phyloP scores from a whole-genome alignment of 2,797 vertebrate species.

The Cynopterus sphinx region DNA sequence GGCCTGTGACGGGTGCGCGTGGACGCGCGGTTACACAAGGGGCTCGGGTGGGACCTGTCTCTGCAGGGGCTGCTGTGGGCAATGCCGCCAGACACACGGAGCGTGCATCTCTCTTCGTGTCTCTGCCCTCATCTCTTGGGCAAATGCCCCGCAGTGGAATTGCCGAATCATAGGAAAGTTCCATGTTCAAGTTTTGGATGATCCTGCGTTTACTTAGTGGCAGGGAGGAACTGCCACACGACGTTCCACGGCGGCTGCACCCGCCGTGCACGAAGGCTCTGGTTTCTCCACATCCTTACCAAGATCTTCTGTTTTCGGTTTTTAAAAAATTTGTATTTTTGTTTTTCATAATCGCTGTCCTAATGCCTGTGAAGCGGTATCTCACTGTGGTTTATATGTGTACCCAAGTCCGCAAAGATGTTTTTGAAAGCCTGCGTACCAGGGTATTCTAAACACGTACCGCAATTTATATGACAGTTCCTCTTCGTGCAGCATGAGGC shows the following conservation, averaged over 20 bases:
- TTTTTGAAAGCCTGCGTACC: neutral
- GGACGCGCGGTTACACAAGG: too few species aligned
- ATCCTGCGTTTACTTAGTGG: neutral
- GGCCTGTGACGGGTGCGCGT: too few species aligned
- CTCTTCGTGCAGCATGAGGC: neutral
- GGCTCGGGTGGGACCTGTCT: too few species aligned
- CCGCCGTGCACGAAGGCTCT: neutral
- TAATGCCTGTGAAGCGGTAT: neutral
- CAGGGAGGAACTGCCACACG: neutral
- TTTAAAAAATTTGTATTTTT: neutral
- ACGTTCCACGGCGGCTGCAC: neutral
- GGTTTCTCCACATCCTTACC: neutral
- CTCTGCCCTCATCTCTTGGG: neutral
- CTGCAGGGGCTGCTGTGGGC: neutral
- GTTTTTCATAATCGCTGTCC: neutral
- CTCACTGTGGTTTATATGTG: neutral
- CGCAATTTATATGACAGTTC: neutral
- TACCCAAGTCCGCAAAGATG: neutral
- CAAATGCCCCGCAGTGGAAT: neutral
- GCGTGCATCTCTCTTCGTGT: neutral
- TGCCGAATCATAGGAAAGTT: neutral
- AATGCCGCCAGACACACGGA: neutral
- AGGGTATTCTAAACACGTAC: neutral
- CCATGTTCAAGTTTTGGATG: too few species aligned
- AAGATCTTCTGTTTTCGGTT: neutral